Percentiles rank a stretch among this genome's conserved stretches.
Conservation (phyloP, 1,140 invertebrate genomes). For the Trichonephila clavipes region DNA sequence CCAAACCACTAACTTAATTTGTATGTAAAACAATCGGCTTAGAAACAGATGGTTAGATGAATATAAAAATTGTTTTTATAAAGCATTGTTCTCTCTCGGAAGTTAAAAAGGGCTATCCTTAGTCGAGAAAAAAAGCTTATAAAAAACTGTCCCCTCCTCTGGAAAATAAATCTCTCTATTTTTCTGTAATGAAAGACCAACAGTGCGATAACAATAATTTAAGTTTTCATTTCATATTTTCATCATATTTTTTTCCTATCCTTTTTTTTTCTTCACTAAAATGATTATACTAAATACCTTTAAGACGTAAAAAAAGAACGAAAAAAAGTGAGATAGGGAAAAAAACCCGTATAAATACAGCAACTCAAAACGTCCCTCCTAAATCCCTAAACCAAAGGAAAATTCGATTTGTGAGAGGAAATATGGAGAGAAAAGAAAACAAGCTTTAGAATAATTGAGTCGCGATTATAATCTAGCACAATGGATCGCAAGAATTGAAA, state of each 20-base stretch:
- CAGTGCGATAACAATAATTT: conserved; percentile 57
- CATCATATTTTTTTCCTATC: not conserved
- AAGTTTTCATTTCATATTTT: conserved; percentile 18
- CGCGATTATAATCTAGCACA: conserved; percentile 71
- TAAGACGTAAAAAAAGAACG: not conserved
- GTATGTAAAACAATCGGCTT: conserved; percentile 11
- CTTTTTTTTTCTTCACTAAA: conserved; percentile 26
- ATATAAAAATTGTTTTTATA: not conserved
- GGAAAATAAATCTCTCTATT: conserved; percentile 50
- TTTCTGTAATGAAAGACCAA: conserved; percentile 33
- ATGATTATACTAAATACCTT: conserved; percentile 60
- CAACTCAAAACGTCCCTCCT: not conserved
- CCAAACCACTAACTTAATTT: conserved; percentile 2
- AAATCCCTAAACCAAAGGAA: conserved; percentile 63
- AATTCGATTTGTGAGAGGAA: conserved; percentile 51
- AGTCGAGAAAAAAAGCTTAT: conserved; percentile 9
- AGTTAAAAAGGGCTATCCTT: not conserved
- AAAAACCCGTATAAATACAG: conserved; percentile 11
- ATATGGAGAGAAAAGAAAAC: conserved; percentile 64
- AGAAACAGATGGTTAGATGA: not conserved
- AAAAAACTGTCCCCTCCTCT: not conserved
- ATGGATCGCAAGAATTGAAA: conserved; percentile 66
- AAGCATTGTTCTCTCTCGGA: not conserved
- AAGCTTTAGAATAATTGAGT: conserved; percentile 69
- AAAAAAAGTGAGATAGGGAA: not conserved